Evolutionary conservation across 2,113 vertebrate genomes (phyloP).

Genomic region (Phaethornis superciliosus): DNA sequence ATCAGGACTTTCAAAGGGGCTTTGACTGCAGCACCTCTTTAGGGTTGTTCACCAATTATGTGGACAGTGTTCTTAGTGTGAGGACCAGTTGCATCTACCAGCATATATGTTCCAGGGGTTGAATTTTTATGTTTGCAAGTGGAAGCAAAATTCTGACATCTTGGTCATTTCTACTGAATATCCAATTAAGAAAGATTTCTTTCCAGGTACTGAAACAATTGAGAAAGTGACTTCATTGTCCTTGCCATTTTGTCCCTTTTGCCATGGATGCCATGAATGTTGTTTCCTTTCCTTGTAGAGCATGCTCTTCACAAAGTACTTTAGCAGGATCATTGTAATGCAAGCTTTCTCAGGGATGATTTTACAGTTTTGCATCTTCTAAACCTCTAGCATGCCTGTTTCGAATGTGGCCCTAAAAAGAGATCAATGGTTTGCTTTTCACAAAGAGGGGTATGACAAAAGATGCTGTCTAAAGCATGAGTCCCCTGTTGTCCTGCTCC

Average conservation of each 20-base stretch:
- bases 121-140: background rate
- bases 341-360: background rate
- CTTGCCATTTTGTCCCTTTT: background rate
- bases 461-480: background rate
- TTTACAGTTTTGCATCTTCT: conserved; percentile 6
- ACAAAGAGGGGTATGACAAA: background rate
- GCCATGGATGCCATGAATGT: background rate
- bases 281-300: background rate
- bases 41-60: background rate
- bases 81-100: background rate
- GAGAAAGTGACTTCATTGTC: background rate
- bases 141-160: background rate
- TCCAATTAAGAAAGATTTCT: background rate
- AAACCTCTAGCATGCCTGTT: background rate
- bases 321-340: background rate
- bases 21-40: background rate
- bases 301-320: background rate
- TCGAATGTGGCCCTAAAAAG: background rate
- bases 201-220: background rate
- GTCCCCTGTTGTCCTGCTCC: background rate
- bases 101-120: background rate
- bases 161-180: background rate
- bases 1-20: background rate
- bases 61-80: background rate
- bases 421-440: background rate